These are phyloP conservation scores for Drosophila cyrtoloma DNA, from an alignment of 2,888 invertebrate genomes.

Conservation along the genomic window DNA sequence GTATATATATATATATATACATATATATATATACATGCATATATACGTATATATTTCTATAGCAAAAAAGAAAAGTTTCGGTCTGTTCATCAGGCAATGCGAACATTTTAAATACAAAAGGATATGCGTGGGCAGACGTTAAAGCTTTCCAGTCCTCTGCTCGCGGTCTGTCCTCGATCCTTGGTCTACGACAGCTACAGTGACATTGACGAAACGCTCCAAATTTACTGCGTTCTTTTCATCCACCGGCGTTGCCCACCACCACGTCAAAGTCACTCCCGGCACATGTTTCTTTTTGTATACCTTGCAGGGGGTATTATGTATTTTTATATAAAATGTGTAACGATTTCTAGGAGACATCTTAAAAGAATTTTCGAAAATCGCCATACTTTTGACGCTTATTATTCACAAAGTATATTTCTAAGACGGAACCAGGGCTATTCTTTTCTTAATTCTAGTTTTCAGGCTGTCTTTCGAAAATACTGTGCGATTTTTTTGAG, in stretches of 20 bases:
- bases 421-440: background rate
- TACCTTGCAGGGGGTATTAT: background rate
- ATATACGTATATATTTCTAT: background rate
- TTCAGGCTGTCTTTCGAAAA: background rate
- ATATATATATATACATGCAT: background rate
- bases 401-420: background rate
- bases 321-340: background rate
- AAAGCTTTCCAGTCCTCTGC: background rate
- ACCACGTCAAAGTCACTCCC: conserved; percentile 38
- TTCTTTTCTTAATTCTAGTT: background rate
- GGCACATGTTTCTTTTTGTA: conserved; percentile 23
- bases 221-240: conserved; percentile 69
- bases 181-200: conserved; percentile 49
- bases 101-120: conserved; percentile 81
- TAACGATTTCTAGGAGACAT: background rate
- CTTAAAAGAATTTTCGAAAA: background rate
- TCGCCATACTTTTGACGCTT: no score
- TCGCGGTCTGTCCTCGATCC: conserved; percentile 26
- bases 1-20: background rate
- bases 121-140: conserved; percentile 77
- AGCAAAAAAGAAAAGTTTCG: conserved; percentile 43
- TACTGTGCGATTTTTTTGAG: no score
- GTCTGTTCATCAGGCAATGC: conserved; percentile 71
- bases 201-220: conserved; percentile 80
- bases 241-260: background rate